phyloP scores from a whole-genome alignment of 2,113 vertebrate species.

The Malurus melanocephalus region DNA sequence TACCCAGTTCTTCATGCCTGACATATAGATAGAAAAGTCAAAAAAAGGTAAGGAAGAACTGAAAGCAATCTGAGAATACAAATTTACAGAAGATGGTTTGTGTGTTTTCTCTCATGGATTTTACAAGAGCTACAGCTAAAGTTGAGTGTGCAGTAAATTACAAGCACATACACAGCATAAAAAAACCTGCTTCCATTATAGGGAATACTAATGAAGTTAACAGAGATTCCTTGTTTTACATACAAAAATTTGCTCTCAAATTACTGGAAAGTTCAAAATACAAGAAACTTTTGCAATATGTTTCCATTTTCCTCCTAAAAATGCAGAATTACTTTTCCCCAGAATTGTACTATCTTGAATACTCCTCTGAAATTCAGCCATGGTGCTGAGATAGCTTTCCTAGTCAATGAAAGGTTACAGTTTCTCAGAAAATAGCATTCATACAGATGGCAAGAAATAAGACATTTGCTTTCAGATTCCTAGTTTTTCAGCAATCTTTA shows the following conservation, averaged over 20 bases:
- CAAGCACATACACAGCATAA: not conserved
- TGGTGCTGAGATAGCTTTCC: not conserved
- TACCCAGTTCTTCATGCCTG: not conserved
- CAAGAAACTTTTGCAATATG: not conserved
- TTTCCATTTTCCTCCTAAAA: not conserved
- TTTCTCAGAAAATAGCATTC: not conserved
- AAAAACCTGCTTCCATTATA: not conserved
- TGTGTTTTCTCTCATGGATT: not conserved
- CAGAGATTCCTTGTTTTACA: not conserved
- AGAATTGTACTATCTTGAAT: not conserved
- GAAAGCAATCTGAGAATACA: not conserved
- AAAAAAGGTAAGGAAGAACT: not conserved
- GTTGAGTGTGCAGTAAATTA: not conserved
- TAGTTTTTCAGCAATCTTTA: not conserved
- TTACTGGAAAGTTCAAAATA: not conserved
- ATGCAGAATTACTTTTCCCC: not conserved
- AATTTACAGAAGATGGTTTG: not conserved
- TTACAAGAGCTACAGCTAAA: not conserved
- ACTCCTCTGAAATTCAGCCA: not conserved
- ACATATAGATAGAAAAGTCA: not conserved
- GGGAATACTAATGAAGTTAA: not conserved
- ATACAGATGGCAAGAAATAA: not conserved
- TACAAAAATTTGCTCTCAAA: not conserved
- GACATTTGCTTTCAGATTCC: not conserved
- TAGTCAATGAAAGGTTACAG: not conserved